These are phyloP conservation scores for Caenorhabditis virilis DNA, from an alignment of 2,888 invertebrate species.

Conservation along the genomic window DNA sequence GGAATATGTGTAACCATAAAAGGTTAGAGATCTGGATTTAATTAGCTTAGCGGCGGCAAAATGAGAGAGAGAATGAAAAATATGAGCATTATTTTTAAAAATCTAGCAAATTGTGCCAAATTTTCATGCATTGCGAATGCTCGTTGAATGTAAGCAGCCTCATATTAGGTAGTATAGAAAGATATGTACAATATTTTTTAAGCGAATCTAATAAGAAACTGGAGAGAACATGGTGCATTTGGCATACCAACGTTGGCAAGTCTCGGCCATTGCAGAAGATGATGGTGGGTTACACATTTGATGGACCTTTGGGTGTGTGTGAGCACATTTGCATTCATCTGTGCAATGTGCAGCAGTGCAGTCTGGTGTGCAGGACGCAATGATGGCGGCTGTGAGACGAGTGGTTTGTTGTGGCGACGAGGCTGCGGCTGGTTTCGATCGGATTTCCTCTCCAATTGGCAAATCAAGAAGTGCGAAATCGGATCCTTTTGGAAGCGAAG, in stretches of 20 bases:
- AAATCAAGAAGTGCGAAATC: conserved; percentile 50
- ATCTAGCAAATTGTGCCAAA: too few species aligned
- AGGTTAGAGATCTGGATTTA: conserved; percentile 30
- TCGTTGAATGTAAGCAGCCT: too few species aligned
- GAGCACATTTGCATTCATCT: conserved; percentile 59
- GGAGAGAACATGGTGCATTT: conserved; percentile 63
- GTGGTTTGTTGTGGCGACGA: conserved; percentile 20
- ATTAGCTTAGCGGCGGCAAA: conserved; percentile 39
- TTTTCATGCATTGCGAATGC: too few species aligned
- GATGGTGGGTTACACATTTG: conserved; percentile 64
- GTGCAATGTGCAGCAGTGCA: conserved; percentile 57
- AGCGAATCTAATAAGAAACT: conserved; percentile 48
- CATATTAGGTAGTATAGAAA: conserved; percentile 30
- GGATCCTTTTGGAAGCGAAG: conserved; percentile 54
- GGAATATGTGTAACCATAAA: conserved; percentile 20
- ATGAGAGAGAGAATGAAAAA: conserved; percentile 1
- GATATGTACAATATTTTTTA: conserved; percentile 22
- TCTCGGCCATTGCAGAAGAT: conserved; percentile 50
- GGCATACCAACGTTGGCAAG: conserved; percentile 60
- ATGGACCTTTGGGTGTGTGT: conserved; percentile 60
- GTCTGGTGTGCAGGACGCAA: conserved; percentile 57
- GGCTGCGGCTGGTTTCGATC: conserved; percentile 9
- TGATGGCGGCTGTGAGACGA: conserved; percentile 52
- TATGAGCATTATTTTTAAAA: conserved; percentile 5
- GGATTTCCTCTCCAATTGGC: conserved; percentile 41